These are phyloP conservation scores for Anomalospiza imberbis DNA, from an alignment of 2,797 vertebrate genomes.

Conservation along the genomic window DNA sequence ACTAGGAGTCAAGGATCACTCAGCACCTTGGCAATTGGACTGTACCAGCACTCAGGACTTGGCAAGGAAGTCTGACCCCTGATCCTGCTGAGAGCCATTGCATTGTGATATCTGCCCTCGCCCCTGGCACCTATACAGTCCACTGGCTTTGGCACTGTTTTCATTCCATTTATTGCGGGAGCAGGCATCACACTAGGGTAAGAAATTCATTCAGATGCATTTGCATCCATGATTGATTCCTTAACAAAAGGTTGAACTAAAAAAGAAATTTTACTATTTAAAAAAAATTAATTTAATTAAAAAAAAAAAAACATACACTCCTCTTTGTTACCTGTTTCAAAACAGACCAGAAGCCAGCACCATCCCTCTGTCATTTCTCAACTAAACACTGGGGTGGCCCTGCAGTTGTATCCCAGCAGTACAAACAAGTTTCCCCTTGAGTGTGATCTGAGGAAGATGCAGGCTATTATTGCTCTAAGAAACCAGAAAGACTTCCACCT, in stretches of 20 bases:
- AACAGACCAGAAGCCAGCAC: background rate
- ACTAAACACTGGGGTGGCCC: background rate
- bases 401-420: background rate
- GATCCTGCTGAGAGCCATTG: background rate
- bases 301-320: background rate
- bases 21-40: background rate
- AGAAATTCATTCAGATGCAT: background rate
- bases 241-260: background rate
- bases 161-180: background rate
- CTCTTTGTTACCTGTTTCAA: background rate
- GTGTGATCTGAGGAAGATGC: background rate
- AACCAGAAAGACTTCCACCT: background rate
- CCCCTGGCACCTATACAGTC: background rate
- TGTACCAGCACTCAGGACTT: background rate
- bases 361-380: background rate
- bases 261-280: background rate
- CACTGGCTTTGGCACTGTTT: background rate
- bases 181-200: no score
- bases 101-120: rapidly evolving
- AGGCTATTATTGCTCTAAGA: background rate
- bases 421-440: background rate
- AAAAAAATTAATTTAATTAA: background rate
- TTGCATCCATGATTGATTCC: background rate
- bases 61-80: background rate
- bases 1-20: background rate